Percentiles rank a stretch among this genome's conserved stretches.
phyloP scores from a whole-genome alignment of 2,113 vertebrate genomes.

The Thinocorus orbignyianus region DNA sequence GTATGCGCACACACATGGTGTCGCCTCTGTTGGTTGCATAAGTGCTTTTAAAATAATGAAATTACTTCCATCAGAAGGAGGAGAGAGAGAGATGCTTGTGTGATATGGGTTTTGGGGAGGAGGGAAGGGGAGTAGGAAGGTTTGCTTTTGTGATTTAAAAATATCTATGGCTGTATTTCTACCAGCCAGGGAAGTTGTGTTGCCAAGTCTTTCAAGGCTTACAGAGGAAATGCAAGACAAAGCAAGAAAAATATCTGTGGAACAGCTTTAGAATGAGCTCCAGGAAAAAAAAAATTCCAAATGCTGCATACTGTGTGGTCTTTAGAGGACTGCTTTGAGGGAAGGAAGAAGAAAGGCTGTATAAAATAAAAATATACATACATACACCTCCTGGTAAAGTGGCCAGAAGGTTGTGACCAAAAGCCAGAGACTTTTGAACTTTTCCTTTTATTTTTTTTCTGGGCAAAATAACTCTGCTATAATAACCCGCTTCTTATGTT shows the following conservation, averaged over 20 bases:
- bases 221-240: conserved; percentile 36
- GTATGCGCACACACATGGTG: background rate
- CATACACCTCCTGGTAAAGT: background rate
- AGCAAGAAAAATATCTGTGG: conserved; percentile 51
- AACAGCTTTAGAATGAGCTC: conserved; percentile 46
- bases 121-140: background rate
- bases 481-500: background rate
- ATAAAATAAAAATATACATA: background rate
- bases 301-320: conserved; percentile 15
- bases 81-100: conserved; percentile 43
- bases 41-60: conserved; percentile 73
- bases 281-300: background rate
- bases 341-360: background rate
- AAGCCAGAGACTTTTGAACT: background rate
- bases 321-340: background rate
- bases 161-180: conserved; percentile 47
- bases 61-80: conserved; percentile 65
- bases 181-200: conserved; percentile 8
- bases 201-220: conserved; percentile 50
- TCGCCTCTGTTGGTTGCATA: conserved; percentile 33
- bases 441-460: background rate
- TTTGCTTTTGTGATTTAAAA: conserved; percentile 43
- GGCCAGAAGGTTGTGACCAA: background rate
- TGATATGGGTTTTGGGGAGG: conserved; percentile 33
- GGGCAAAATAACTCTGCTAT: background rate